Evolutionary conservation across 2,113 vertebrate species (phyloP).

Genomic region (Laterallus jamaicensis): DNA sequence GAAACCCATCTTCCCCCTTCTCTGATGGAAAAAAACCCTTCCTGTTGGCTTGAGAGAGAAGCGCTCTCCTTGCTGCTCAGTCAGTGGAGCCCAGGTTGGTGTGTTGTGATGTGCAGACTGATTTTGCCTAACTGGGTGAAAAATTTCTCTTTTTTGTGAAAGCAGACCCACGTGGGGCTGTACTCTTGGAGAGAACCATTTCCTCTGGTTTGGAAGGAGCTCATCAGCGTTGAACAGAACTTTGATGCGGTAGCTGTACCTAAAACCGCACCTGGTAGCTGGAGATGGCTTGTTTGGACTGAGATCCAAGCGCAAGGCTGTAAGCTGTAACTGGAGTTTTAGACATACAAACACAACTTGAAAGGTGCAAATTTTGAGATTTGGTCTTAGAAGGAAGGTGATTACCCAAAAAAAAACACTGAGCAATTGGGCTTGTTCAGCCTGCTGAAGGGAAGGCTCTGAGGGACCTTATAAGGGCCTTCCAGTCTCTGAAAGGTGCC

Average conservation of each 20-base stretch:
- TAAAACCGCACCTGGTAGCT: neutral
- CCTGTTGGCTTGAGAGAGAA: neutral
- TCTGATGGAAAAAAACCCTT: neutral
- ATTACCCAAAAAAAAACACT: neutral
- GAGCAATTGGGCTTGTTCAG: neutral
- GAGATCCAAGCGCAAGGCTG: neutral
- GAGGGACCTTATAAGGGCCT: no score
- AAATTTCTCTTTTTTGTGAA: neutral
- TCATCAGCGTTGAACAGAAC: neutral
- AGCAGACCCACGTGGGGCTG: rapidly evolving
- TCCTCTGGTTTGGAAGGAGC: neutral
- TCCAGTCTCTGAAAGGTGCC: no score
- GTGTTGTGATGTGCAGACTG: neutral
- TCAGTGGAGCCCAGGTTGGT: neutral
- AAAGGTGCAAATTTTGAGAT: neutral
- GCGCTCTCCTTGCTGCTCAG: neutral
- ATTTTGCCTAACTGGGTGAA: neutral
- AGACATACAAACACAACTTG: neutral
- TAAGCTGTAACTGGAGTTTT: neutral
- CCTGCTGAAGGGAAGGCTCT: no score
- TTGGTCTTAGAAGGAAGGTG: neutral
- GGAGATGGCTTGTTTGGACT: neutral
- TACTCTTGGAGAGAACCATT: neutral
- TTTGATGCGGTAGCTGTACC: neutral
- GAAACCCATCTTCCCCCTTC: neutral